A percentile compares a stretch with the other conserved stretches of the same genome.
Evolutionary conservation across 2,113 vertebrate species (phyloP).

Genomic region (Carassius auratus): DNA sequence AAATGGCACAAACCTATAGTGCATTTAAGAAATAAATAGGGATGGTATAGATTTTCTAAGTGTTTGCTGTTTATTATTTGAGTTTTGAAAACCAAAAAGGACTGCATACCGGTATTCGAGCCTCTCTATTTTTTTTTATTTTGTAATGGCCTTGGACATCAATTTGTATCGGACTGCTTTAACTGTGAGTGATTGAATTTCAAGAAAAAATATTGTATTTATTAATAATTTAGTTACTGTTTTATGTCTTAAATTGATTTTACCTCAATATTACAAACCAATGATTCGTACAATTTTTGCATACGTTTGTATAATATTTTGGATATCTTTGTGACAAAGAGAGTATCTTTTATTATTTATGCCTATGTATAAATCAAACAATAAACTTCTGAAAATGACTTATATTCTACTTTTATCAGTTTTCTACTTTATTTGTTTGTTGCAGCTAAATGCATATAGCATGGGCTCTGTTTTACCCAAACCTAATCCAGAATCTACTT

Average conservation of each 20-base stretch:
- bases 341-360: neutral
- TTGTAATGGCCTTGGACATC: neutral
- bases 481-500: neutral
- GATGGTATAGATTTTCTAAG: neutral
- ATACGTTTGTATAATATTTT: neutral
- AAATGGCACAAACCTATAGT: too few relatives aligned
- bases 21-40: neutral
- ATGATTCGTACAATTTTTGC: neutral
- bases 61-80: neutral
- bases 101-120: neutral
- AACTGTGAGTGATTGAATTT: slow-evolving; percentile 1
- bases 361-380: slow-evolving; percentile 4
- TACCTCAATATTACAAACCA: neutral
- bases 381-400: neutral
- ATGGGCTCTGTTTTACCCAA: neutral
- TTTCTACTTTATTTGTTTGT: too few relatives aligned
- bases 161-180: slow-evolving; percentile 16
- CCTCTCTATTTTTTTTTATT: neutral
- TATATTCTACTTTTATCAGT: too few relatives aligned
- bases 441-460: neutral
- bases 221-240: slow-evolving; percentile 23
- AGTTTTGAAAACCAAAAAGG: slow-evolving; percentile 10
- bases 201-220: slow-evolving; percentile 32
- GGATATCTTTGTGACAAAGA: neutral
- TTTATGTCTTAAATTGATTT: neutral